Base-by-base conservation (phyloP, 2,888 invertebrate genomes). In the Tachina lurida region DNA sequence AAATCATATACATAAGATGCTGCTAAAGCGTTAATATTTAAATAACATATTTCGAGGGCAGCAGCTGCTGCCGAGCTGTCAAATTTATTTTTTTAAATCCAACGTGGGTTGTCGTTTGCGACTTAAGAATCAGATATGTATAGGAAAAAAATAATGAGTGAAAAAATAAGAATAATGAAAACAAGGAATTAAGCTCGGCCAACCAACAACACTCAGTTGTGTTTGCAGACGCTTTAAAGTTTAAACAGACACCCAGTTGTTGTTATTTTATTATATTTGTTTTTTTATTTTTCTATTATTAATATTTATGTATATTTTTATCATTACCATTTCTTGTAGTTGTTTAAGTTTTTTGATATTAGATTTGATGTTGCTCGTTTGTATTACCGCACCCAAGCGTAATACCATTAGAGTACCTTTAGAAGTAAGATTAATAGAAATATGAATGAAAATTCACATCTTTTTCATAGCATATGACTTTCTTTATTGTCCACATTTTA, bases 31-130 rank as follows among this genome's bases (percentile, higher is more conserved):
- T 84, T 80, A 70, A 80, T 77, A 86, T 81, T 47, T 78, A 63
- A 82, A 82, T 85, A 70, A 39, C 45, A 86, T 56, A 79, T 75
- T 82, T 85, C 17, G 78, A 84, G 54, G 79, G 84, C 82, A 88
- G 79, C 88, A 88, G 84, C 87, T 88, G 88, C 81, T 82, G 88
- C 81, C 80, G 47, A 78, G 75, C 86, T 88, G 86, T 87, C 87
- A 87, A 84, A 87, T 81, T 86, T 85, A 47, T 75, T 82, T 82
- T n/a, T 84, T 87, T 82, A 74, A 87, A 85, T 86, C 82, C 75
- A 79, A 87, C 79, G 85, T 81, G 71, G 81, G 84, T 73, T 85
- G 83, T 67, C 67, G 71, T 76, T 76, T 80, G 56, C 49, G 74
- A 65, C 80, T 80, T 79, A 70, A 82, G 80, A 75, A 77, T 82